These are phyloP conservation scores for Leptodactylus fallax DNA, from an alignment of 2,797 vertebrate species.

Conservation along the genomic window DNA sequence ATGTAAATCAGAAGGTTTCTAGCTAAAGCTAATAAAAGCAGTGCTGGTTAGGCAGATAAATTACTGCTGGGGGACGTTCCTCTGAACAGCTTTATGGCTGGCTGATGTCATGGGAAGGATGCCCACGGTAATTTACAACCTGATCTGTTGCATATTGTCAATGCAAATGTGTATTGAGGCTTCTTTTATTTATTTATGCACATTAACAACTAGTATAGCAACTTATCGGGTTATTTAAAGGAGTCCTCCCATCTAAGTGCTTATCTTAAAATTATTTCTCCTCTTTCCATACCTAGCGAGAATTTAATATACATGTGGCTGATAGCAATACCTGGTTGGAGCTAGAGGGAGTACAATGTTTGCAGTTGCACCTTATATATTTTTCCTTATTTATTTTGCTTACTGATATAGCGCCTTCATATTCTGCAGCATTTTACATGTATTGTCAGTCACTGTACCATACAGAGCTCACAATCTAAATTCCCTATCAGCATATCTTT, in stretches of 20 bases:
- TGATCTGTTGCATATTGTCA: conserved; percentile 56
- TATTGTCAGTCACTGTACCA: no score
- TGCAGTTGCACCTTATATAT: no score
- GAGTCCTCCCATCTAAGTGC: not conserved
- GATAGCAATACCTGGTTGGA: no score
- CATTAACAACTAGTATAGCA: not conserved
- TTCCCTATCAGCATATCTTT: no score
- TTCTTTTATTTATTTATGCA: conserved; percentile 54
- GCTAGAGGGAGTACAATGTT: no score
- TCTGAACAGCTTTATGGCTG: conserved; percentile 68
- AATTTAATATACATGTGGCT: no score
- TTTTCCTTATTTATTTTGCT: no score
- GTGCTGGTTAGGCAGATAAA: conserved; percentile 45
- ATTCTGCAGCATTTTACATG: no score
- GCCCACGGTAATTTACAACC: conserved; percentile 65
- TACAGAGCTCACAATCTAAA: no score
- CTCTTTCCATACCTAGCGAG: not conserved
- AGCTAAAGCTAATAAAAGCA: conserved; percentile 71
- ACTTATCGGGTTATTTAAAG: conserved; percentile 15
- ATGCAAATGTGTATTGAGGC: conserved; percentile 59
- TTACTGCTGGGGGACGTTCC: conserved; percentile 56
- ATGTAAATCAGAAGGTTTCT: conserved; percentile 72
- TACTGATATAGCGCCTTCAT: no score
- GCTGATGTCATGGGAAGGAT: conserved; percentile 60
- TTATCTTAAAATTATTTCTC: not conserved